Base-by-base conservation (phyloP, 2,888 invertebrate genomes). In the Spilosoma lubricipeda region DNA sequence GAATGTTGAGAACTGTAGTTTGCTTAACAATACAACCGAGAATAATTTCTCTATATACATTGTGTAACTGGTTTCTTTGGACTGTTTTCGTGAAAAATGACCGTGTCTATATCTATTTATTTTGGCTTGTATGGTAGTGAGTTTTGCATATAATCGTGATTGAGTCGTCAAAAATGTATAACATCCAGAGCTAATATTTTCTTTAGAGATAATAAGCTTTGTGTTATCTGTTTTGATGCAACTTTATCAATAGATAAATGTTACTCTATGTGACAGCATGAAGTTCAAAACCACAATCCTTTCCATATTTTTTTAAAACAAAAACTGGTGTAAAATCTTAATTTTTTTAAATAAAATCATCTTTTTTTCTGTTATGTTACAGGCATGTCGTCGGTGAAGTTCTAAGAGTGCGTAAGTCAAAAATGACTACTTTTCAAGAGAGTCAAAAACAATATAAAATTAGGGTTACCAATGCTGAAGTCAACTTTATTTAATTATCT, bases 1-100 rank as follows among this genome's bases (percentile, higher is more conserved):
- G 59, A 71, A 67, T 72, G 48, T 71, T 36, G 36, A 48, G 48
- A 48, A 33, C 39, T 63, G 30, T 13, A 69, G 27, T 20, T 56
- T 23, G 11, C 90, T 90, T 89, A 88, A 93, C 89, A 92, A 89
- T 83, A 83, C 36, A 63, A 75, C 86, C 86, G 84, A 85, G 83
- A 75, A 87, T 88, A 90, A 91, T 91, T 84, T 79, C 72, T 84
- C 82, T 86, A 89, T 79, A 80, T 81, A 81, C 86, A 82, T 91
- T 89, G 82, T 84, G 90, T 88, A 91, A 91, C 85, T 75, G 83
- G 78, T 77, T 76, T 74, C 83, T 77, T 82, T 87, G 88, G 90
- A 89, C 88, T 86, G 70, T 69, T 74, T 85, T 82, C 78, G 85
- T 85, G 82, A 87, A 88, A 90, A 89, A 85, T 86, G 74, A 63